A percentile compares a stretch with the other conserved stretches of the same genome.
Evolutionary conservation across 2,113 vertebrate species (phyloP).

Genomic region (Ammodytes marinus): DNA sequence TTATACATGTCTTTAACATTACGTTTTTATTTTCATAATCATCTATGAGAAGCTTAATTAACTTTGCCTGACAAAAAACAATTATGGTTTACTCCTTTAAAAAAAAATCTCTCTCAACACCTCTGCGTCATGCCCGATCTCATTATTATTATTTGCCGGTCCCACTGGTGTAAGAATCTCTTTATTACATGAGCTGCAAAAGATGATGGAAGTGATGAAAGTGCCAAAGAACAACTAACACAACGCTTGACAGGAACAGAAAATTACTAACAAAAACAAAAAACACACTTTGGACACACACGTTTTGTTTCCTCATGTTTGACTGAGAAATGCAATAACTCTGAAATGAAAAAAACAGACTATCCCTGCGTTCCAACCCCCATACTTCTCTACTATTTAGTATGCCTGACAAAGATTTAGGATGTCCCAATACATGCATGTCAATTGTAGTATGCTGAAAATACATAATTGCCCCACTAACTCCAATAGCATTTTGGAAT

Average conservation of each 20-base stretch:
- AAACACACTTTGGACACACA: neutral
- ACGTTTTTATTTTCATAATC: neutral
- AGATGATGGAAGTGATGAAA: conserved; percentile 23
- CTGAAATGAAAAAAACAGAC: conserved; percentile 20
- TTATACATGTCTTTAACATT: neutral
- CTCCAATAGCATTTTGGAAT: too few species aligned
- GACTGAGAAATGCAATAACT: conserved; percentile 31
- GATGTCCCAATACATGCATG: too few species aligned
- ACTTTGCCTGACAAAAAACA: neutral
- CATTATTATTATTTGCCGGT: conserved; percentile 30
- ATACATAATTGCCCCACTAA: too few species aligned
- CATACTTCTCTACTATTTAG: too few species aligned
- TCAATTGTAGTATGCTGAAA: too few species aligned
- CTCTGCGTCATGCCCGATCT: neutral
- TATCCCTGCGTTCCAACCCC: neutral
- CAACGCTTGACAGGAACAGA: conserved; percentile 32
- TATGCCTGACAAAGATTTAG: too few species aligned
- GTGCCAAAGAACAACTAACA: conserved; percentile 14
- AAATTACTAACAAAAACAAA: neutral
- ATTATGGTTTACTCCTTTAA: neutral
- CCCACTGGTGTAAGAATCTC: conserved; percentile 4
- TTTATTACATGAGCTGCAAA: conserved; percentile 27
- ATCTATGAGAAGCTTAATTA: neutral
- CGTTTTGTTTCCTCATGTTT: conserved; percentile 34
- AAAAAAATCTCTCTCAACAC: neutral